These are phyloP conservation scores for Lasioglossum oenotherae DNA, from an alignment of 2,888 invertebrate genomes.

Conservation along the genomic window DNA sequence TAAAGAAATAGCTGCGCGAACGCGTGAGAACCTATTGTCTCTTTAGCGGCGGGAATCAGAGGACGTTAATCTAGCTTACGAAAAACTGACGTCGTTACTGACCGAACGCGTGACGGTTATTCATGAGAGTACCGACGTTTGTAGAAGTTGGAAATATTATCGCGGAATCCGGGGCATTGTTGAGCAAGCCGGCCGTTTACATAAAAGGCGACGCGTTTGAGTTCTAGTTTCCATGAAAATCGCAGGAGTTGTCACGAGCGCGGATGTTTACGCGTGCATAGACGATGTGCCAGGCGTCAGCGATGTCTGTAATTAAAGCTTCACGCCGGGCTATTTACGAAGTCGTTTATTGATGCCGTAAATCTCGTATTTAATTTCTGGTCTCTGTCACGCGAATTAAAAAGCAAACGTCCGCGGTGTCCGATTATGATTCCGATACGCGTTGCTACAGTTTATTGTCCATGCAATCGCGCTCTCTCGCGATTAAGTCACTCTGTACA, in stretches of 20 bases:
- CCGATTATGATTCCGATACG: background rate
- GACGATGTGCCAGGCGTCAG: background rate
- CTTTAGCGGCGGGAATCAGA: background rate
- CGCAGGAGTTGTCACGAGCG: background rate
- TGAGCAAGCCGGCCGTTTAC: background rate
- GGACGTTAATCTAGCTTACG: background rate
- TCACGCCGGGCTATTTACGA: background rate
- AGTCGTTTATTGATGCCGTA: background rate
- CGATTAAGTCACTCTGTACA: constrained; percentile 10
- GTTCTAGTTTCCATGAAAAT: background rate
- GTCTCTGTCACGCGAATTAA: background rate
- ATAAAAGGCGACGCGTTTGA: background rate
- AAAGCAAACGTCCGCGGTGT: background rate
- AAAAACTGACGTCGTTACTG: background rate
- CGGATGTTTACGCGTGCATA: background rate
- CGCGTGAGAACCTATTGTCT: background rate
- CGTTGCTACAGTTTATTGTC: background rate
- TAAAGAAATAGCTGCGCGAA: background rate
- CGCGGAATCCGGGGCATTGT: background rate
- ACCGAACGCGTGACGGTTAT: background rate
- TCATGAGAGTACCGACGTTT: background rate
- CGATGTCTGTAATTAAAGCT: background rate
- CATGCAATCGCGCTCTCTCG: background rate
- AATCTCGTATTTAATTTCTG: background rate
- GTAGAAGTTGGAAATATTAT: background rate